These are phyloP conservation scores for Cantharis rufa DNA, from an alignment of 2,888 invertebrate genomes.

Conservation along the genomic window DNA sequence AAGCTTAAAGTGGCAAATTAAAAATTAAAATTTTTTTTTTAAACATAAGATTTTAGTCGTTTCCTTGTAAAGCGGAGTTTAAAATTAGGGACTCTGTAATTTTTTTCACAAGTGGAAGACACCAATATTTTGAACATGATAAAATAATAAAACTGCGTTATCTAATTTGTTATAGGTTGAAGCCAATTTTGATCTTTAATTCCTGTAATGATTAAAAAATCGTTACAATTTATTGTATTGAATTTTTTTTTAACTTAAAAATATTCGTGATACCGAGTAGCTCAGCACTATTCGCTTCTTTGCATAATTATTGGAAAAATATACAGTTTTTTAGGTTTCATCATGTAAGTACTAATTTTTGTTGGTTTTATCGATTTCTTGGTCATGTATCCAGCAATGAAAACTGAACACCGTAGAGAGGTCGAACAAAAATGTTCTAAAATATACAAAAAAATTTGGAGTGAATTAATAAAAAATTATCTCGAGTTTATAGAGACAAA, in stretches of 20 bases:
- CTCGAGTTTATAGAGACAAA: conserved; percentile 34
- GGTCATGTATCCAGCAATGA: background rate
- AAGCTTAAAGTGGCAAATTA: too few species aligned
- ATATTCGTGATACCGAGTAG: background rate
- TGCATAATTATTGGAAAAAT: background rate
- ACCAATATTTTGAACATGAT: too few species aligned
- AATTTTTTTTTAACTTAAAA: background rate
- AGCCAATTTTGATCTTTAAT: too few species aligned
- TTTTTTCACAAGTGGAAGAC: too few species aligned
- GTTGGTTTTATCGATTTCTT: background rate
- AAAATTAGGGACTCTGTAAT: too few species aligned
- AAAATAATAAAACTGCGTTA: too few species aligned
- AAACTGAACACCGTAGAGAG: background rate
- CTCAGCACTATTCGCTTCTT: background rate
- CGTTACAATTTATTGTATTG: background rate
- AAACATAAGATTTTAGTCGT: too few species aligned
- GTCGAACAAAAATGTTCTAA: background rate
- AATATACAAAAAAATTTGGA: background rate
- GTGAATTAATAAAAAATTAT: background rate
- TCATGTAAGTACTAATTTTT: background rate
- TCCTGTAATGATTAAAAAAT: background rate
- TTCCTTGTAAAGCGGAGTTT: too few species aligned
- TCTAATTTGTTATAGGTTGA: too few species aligned
- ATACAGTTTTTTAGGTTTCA: background rate
- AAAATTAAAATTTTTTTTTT: too few species aligned